phyloP scores from a whole-genome alignment of 2,113 vertebrate species.

The Neodontobutis hainanensis region DNA sequence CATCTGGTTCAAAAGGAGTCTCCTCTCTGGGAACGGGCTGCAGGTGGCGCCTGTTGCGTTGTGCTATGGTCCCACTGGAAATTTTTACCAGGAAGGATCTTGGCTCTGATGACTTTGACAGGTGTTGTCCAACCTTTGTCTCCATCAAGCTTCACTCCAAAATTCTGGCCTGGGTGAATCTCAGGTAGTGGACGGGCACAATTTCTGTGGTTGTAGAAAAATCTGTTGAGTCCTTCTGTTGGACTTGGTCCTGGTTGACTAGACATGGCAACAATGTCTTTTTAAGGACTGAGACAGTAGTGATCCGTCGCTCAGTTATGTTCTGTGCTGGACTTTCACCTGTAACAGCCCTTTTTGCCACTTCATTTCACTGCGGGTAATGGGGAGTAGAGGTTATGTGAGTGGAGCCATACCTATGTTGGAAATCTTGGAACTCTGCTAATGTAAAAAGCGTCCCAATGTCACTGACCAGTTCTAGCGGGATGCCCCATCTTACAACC shows the following conservation, averaged over 20 bases:
- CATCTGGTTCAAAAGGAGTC: too few relatives aligned
- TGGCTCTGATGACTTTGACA: constrained; percentile 5
- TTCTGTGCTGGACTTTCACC: not conserved
- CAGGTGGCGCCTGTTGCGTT: too few relatives aligned
- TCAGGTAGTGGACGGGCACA: not conserved
- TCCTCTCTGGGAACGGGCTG: too few relatives aligned
- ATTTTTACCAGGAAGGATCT: constrained; percentile 8
- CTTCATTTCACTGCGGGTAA: constrained; percentile 20
- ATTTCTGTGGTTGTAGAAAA: not conserved
- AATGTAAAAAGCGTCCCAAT: constrained; percentile 11
- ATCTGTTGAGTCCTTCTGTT: not conserved
- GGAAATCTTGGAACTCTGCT: constrained; percentile 8
- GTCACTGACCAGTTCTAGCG: constrained; percentile 13
- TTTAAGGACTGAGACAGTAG: not conserved
- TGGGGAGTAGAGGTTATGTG: constrained; percentile 15
- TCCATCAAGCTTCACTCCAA: constrained; percentile 6
- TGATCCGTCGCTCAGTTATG: constrained; percentile 4
- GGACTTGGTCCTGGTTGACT: not conserved
- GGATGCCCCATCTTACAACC: constrained; percentile 29
- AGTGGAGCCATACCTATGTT: not conserved
- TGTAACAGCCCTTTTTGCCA: constrained; percentile 7
- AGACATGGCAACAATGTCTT: not conserved
- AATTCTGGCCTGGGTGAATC: not conserved
- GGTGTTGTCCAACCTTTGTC: constrained; percentile 21
- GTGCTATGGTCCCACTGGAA: not conserved